Base-by-base conservation (phyloP, 2,113 vertebrate genomes). In the Cyphomyrus plagiostoma region DNA sequence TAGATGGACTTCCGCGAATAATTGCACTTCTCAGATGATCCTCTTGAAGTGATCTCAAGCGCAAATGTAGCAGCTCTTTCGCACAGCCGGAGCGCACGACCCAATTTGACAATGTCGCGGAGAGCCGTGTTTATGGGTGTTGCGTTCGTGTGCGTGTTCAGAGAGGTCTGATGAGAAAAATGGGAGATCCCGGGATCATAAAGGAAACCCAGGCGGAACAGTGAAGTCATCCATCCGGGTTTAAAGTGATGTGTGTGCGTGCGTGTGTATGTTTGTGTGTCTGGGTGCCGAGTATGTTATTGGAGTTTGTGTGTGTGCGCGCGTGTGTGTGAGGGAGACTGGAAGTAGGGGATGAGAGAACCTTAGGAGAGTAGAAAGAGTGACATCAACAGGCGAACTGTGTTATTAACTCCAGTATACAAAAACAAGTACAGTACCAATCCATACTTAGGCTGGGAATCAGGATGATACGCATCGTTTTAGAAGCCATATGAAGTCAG, bases 161-260 rank as follows among this genome's bases (percentile, higher is more conserved):
- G 90, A 93, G 94, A 93, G 93, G 95, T 96, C 94, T 97, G 95
- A 88, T 93, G 96, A 97, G 96, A 95, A 93, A 95, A 96, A 94
- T 94, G 97, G 96, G 97, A 95, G 95, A 96, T 96, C 97, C 97
- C 97, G 96, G 95, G 96, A 97, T 97, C 97, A 98, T 97, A 97
- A 97, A 97, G 97, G 96, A 97, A 98, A 97, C 97, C 97, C 96
- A 93, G 95, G 96, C 96, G 96, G 96, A 97, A 96, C 95, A 96
- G 97, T 98, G 98, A 98, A 98, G 97, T 98, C 97, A 98, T 98
- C 96, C 96, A 98, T 97, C 97, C 96, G 97, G 96, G 97, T 93
- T 94, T 95, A 95, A 91, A 90, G 92, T 91, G 93, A 39, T 45
- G 30, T 93, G 92, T 89, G 91, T 88, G 88, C 82, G 89, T 49